Percentiles rank a stretch among this genome's conserved stretches.
phyloP scores from a whole-genome alignment of 2,797 vertebrate genomes.

The Rhabdomys pumilio region DNA sequence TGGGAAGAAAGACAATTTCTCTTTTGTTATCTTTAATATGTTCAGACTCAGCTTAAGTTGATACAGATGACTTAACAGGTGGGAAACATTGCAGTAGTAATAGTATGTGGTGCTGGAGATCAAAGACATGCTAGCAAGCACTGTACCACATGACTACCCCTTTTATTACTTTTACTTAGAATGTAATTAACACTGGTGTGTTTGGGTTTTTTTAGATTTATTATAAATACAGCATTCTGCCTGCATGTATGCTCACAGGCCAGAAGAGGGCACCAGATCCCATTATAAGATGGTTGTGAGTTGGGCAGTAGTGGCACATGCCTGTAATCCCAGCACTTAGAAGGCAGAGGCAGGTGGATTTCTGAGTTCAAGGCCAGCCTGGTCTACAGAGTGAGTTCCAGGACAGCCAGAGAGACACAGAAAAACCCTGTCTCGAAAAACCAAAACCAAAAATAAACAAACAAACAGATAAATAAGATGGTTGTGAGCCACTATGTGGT shows the following conservation, averaged over 20 bases:
- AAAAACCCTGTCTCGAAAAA: no score
- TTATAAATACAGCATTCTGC: not conserved
- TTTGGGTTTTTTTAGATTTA: not conserved
- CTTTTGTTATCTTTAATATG: not conserved
- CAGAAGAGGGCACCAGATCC: not conserved
- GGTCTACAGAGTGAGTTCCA: no score
- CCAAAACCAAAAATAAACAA: no score
- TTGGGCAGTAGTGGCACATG: no score
- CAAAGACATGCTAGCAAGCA: not conserved
- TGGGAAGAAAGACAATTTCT: not conserved
- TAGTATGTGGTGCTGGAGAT: not conserved
- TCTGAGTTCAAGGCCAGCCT: no score
- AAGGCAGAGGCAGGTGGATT: no score
- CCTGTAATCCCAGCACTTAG: no score
- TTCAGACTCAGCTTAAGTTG: not conserved
- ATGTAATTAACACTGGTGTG: not conserved
- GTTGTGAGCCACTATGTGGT: not conserved
- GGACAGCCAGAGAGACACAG: no score
- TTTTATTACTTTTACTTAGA: not conserved
- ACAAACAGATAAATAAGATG: not conserved
- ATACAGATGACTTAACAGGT: not conserved
- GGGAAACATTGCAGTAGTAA: not conserved
- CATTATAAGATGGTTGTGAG: not conserved
- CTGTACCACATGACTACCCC: no score
- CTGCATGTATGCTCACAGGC: not conserved